Percentiles rank a stretch among this genome's conserved stretches.
Conservation (phyloP, 2,797 vertebrate species). For the Triplophysa bombifrons region DNA sequence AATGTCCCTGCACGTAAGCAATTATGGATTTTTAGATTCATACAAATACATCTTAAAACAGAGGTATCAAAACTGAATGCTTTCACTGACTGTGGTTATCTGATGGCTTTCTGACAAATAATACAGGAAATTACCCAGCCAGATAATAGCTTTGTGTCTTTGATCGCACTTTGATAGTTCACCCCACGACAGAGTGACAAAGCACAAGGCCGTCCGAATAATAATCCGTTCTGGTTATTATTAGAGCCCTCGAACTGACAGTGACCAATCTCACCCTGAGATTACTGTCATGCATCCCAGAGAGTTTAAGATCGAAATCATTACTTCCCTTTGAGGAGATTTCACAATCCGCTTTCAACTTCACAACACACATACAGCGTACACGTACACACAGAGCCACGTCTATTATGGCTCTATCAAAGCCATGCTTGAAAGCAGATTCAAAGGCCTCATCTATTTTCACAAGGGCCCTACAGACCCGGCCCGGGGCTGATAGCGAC, state of each 20-base stretch:
- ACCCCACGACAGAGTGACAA: slow-evolving; percentile 28
- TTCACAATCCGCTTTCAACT: slow-evolving; percentile 34
- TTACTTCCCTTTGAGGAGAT: slow-evolving; percentile 34
- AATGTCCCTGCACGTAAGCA: background rate
- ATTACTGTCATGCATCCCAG: slow-evolving; percentile 44
- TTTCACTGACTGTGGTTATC: background rate
- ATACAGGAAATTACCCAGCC: slow-evolving; percentile 11
- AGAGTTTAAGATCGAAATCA: slow-evolving; percentile 42
- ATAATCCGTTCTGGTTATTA: slow-evolving; percentile 30
- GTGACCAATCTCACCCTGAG: slow-evolving; percentile 36
- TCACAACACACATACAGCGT: slow-evolving; percentile 15
- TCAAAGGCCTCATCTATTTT: slow-evolving; percentile 53
- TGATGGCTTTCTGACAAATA: slow-evolving; percentile 2
- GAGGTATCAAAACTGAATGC: too few species aligned
- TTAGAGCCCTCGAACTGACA: slow-evolving; percentile 1
- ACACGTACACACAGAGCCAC: slow-evolving; percentile 30
- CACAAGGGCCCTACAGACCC: slow-evolving; percentile 43
- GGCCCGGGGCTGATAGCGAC: slow-evolving; percentile 36
- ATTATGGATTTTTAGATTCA: background rate
- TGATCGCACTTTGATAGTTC: slow-evolving; percentile 15
- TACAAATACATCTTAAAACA: background rate
- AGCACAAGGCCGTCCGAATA: background rate
- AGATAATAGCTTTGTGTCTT: slow-evolving; percentile 23
- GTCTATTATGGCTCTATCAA: slow-evolving; percentile 42
- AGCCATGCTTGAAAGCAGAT: slow-evolving; percentile 39